These are phyloP conservation scores for Oscheius myriophilus DNA, from an alignment of 2,888 invertebrate species.

Conservation along the genomic window DNA sequence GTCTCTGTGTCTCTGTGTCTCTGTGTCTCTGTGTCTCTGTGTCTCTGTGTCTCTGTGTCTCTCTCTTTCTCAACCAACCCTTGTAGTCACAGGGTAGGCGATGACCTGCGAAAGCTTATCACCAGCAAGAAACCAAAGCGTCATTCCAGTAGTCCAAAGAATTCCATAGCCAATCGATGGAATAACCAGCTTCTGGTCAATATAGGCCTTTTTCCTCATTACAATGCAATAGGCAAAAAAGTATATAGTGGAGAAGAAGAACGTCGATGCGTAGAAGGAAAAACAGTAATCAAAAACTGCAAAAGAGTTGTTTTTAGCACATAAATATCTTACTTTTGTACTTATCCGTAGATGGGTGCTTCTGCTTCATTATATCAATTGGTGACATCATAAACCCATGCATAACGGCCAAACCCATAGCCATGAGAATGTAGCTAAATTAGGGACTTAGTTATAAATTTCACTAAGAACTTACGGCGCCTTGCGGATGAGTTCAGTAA, in stretches of 20 bases:
- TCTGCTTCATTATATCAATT: conserved; percentile 56
- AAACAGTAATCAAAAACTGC: conserved; percentile 66
- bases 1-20: too few species aligned
- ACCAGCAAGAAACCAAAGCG: conserved; percentile 73
- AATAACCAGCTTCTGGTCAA: conserved; percentile 52
- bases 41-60: too few species aligned
- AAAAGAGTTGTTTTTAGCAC: conserved; percentile 22
- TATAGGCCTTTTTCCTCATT: conserved; percentile 46
- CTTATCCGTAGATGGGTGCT: conserved; percentile 43
- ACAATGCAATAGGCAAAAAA: conserved; percentile 60
- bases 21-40: too few species aligned
- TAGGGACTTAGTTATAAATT: not conserved
- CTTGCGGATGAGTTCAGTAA: conserved; percentile 17
- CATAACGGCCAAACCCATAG: conserved; percentile 55
- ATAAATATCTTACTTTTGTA: conserved; percentile 36
- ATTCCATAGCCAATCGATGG: conserved; percentile 61
- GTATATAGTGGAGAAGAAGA: conserved; percentile 64
- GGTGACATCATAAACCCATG: conserved; percentile 67
- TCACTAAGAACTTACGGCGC: conserved; percentile 20
- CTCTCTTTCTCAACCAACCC: conserved; percentile 48
- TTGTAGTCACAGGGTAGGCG: conserved; percentile 73
- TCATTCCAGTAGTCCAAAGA: conserved; percentile 62
- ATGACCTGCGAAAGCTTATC: conserved; percentile 72
- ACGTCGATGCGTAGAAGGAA: conserved; percentile 63
- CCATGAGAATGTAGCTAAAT: conserved; percentile 59